These are phyloP conservation scores for Hermaeophaga mercurialis DNA, from an alignment of 2,888 invertebrate species.

Conservation along the genomic window DNA sequence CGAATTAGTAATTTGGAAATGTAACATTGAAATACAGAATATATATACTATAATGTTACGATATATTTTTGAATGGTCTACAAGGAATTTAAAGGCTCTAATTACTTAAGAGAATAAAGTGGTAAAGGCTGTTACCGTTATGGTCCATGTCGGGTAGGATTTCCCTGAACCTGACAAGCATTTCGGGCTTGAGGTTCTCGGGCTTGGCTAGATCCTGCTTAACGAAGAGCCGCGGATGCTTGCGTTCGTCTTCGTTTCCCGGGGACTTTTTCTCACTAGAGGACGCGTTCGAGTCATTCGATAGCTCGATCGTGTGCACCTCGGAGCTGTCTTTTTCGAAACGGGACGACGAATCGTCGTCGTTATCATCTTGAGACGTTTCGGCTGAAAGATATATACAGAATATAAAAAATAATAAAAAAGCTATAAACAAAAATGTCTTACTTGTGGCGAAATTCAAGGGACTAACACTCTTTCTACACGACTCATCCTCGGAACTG, in stretches of 20 bases:
- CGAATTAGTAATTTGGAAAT: no score
- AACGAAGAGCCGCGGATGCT: conserved; percentile 54
- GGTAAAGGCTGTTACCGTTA: conserved; percentile 48
- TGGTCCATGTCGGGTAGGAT: conserved; percentile 50
- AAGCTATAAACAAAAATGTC: no score
- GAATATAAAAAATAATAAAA: no score
- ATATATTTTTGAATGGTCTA: no score
- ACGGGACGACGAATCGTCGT: conserved; percentile 35
- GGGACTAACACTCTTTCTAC: conserved; percentile 51
- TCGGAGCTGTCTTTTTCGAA: conserved; percentile 43
- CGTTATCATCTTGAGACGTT: conserved; percentile 37
- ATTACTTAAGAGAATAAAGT: no score
- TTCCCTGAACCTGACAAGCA: conserved; percentile 56
- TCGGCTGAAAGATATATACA: conserved; percentile 33
- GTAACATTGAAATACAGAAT: no score
- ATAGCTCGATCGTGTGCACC: conserved; percentile 55
- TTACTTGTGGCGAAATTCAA: conserved; percentile 50
- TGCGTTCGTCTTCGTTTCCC: conserved; percentile 32
- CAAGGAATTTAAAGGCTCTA: no score
- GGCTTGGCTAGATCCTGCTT: conserved; percentile 58
- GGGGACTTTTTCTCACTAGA: conserved; percentile 44
- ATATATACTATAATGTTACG: no score
- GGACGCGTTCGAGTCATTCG: conserved; percentile 56
- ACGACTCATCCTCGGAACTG: conserved; percentile 61
- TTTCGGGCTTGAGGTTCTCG: conserved; percentile 57